These are phyloP conservation scores for Zingel zingel DNA, from an alignment of 2,113 vertebrate genomes.

Conservation along the genomic window DNA sequence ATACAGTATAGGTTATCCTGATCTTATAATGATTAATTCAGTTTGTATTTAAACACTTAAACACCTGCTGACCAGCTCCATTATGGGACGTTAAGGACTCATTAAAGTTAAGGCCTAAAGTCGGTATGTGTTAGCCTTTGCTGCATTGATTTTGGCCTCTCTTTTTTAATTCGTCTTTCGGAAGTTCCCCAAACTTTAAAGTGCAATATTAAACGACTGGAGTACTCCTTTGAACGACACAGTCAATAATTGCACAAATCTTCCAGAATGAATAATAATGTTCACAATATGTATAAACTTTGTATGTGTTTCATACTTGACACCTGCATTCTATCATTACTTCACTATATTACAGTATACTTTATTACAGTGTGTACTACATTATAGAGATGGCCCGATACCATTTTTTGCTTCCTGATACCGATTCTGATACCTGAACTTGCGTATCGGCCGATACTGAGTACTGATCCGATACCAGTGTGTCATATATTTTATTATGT, in stretches of 20 bases:
- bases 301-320: not conserved
- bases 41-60: conserved; percentile 3
- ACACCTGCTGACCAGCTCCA: not conserved
- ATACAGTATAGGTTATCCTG: no score
- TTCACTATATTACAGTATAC: not conserved
- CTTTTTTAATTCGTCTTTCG: not conserved
- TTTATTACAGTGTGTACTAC: not conserved
- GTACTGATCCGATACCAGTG: no score
- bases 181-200: not conserved
- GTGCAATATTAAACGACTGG: not conserved
- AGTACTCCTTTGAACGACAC: not conserved
- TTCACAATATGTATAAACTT: not conserved
- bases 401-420: no score
- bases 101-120: not conserved
- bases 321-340: not conserved
- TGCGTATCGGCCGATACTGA: no score
- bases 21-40: not conserved
- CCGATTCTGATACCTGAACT: no score
- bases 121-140: not conserved
- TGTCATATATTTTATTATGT: no score
- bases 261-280: not conserved
- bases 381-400: not conserved
- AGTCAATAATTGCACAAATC: not conserved
- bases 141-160: not conserved
- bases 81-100: not conserved